A percentile compares a stretch with the other conserved stretches of the same genome.
These are phyloP conservation scores for Drosophila acutilabella DNA, from an alignment of 2,888 invertebrate genomes.

Conservation along the genomic window DNA sequence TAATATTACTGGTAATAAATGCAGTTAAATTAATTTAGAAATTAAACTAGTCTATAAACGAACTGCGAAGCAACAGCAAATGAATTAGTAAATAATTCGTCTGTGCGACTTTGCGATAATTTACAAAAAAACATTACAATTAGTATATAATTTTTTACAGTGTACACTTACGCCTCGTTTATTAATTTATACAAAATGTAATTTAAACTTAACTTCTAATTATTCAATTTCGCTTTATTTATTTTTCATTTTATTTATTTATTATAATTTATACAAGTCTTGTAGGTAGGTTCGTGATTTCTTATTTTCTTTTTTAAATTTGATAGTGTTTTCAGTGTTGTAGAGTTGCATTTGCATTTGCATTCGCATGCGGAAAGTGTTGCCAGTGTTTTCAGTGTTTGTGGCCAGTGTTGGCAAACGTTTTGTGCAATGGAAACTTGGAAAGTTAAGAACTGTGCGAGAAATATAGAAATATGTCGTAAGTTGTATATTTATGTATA, in stretches of 20 bases:
- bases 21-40: slow-evolving; percentile 74
- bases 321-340: slow-evolving; percentile 61
- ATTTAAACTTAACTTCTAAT: slow-evolving; percentile 76
- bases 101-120: slow-evolving; percentile 64
- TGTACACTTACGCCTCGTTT: slow-evolving; percentile 63
- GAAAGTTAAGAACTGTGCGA: slow-evolving; percentile 72
- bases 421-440: slow-evolving; percentile 69
- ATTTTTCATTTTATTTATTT: slow-evolving; percentile 27
- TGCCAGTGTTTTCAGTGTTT: slow-evolving; percentile 26
- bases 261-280: slow-evolving; percentile 82
- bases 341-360: slow-evolving; percentile 41
- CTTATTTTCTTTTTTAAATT: slow-evolving; percentile 20
- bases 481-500: slow-evolving; percentile 32
- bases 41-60: slow-evolving; percentile 75
- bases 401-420: slow-evolving; percentile 55
- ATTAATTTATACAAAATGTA: slow-evolving; percentile 78
- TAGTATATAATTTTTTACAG: slow-evolving; percentile 68
- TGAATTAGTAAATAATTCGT: slow-evolving; percentile 39
- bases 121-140: slow-evolving; percentile 66
- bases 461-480: slow-evolving; percentile 55
- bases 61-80: slow-evolving; percentile 67
- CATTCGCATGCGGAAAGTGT: slow-evolving; percentile 47
- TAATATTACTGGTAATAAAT: slow-evolving; percentile 65
- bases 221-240: slow-evolving; percentile 50
- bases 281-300: slow-evolving; percentile 82